Conservation (phyloP, 2,113 vertebrate species). For the Ctenomys sociabilis region DNA sequence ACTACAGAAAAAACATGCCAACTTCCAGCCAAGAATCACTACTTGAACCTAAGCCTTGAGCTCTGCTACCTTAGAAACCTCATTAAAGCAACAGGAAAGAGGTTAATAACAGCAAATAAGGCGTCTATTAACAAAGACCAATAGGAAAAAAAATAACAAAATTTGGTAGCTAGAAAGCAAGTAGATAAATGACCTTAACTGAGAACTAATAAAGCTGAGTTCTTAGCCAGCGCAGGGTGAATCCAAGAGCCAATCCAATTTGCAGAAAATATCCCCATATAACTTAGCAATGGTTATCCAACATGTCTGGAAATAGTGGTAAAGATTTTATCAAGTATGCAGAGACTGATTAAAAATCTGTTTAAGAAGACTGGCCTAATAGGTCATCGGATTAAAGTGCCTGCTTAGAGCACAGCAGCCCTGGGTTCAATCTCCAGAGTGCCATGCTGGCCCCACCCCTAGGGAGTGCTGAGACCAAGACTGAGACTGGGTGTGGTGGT, state of each 20-base stretch:
- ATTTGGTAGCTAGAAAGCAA: constrained; percentile 7
- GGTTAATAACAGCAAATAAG: not conserved
- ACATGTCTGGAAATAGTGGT: not conserved
- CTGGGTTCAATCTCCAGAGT: too few relatives aligned
- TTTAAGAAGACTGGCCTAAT: not conserved
- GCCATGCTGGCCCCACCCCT: too few relatives aligned
- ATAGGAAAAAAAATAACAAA: not conserved
- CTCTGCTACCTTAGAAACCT: not conserved
- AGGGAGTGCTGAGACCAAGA: too few relatives aligned
- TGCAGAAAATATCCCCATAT: not conserved
- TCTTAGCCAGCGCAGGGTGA: not conserved
- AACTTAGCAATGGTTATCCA: not conserved
- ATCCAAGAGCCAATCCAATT: not conserved
- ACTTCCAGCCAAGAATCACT: not conserved
- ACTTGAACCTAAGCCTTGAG: not conserved
- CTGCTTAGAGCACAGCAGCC: too few relatives aligned
- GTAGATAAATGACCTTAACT: not conserved
- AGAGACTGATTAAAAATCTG: not conserved
- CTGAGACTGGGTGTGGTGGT: too few relatives aligned
- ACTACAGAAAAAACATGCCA: not conserved
- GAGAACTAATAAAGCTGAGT: not conserved
- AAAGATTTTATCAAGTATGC: not conserved
- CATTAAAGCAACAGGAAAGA: not conserved
- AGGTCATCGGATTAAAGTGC: too few relatives aligned
- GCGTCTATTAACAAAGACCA: not conserved